Percentiles rank a stretch among this genome's conserved stretches.
Evolutionary conservation across 1,140 invertebrate species (phyloP).

Genomic region (Hylaeus anthracinus): DNA sequence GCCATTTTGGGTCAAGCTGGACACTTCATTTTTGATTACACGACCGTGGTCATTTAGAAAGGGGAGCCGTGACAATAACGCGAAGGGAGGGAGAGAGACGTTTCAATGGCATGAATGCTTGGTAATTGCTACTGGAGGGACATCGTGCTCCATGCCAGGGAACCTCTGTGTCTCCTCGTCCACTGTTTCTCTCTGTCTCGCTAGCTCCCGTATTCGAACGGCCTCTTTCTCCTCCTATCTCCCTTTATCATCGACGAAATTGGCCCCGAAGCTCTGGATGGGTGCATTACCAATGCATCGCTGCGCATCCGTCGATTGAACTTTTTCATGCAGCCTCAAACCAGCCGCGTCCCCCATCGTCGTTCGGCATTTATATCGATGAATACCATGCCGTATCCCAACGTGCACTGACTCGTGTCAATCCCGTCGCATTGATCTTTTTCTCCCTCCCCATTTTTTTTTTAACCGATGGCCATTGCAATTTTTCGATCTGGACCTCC

Average conservation of each 20-base stretch:
- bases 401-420: slow-evolving; percentile 55
- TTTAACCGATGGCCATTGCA: slow-evolving; percentile 1
- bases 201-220: slow-evolving; percentile 13
- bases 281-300: slow-evolving; percentile 63
- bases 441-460: slow-evolving; percentile 16
- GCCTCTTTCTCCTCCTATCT: slow-evolving; percentile 22
- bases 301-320: slow-evolving; percentile 62
- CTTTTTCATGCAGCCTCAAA: slow-evolving; percentile 56
- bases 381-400: slow-evolving; percentile 54
- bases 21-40: slow-evolving; percentile 30
- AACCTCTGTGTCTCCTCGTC: slow-evolving; percentile 38
- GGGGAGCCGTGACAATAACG: slow-evolving; percentile 16
- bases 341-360: slow-evolving; percentile 14
- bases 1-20: slow-evolving; percentile 2
- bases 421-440: slow-evolving; percentile 61
- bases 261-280: slow-evolving; percentile 48
- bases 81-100: slow-evolving; percentile 25
- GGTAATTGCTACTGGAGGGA: slow-evolving; percentile 64
- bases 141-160: slow-evolving; percentile 29
- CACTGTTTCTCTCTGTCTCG: slow-evolving; percentile 17
- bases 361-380: slow-evolving; percentile 55
- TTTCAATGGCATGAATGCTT: slow-evolving; percentile 62
- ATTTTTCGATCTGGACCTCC: not conserved
- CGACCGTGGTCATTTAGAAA: not conserved
- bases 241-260: slow-evolving; percentile 39